Evolutionary conservation across 1,140 invertebrate species (phyloP).

Genomic region (Hormaphis cornu): DNA sequence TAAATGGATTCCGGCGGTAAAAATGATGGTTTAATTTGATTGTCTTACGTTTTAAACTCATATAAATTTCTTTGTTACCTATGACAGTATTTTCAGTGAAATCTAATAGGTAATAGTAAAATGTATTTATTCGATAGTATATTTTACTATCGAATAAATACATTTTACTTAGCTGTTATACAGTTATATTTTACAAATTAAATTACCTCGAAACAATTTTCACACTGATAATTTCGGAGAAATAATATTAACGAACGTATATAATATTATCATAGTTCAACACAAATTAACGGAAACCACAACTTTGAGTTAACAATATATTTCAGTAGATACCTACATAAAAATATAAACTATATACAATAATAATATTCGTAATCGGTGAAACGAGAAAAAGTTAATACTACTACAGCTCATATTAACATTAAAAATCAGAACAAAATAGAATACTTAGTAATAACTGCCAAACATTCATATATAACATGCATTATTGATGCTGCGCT

Average conservation of each 20-base stretch:
- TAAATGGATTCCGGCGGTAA: neutral
- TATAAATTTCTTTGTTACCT: neutral
- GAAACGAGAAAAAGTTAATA: neutral
- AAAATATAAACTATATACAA: conserved; percentile 16
- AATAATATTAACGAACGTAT: neutral
- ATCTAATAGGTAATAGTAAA: neutral
- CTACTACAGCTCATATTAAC: neutral
- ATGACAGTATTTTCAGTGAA: neutral
- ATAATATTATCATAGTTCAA: neutral
- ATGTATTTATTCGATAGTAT: too few species aligned
- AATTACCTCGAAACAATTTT: neutral
- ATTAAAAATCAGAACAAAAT: neutral
- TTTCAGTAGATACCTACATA: too few species aligned
- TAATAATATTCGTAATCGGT: neutral
- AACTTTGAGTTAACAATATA: conserved; percentile 14
- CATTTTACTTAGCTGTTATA: neutral
- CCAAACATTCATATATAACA: neutral
- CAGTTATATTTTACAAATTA: neutral
- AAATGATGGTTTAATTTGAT: neutral
- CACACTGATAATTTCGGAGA: neutral
- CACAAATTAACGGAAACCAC: neutral
- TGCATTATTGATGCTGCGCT: neutral
- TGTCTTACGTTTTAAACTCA: conserved; percentile 7
- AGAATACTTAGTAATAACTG: neutral
- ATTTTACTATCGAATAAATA: too few species aligned